Conservation (phyloP, 2,888 invertebrate genomes). For the Dicyrtoma fusca region DNA sequence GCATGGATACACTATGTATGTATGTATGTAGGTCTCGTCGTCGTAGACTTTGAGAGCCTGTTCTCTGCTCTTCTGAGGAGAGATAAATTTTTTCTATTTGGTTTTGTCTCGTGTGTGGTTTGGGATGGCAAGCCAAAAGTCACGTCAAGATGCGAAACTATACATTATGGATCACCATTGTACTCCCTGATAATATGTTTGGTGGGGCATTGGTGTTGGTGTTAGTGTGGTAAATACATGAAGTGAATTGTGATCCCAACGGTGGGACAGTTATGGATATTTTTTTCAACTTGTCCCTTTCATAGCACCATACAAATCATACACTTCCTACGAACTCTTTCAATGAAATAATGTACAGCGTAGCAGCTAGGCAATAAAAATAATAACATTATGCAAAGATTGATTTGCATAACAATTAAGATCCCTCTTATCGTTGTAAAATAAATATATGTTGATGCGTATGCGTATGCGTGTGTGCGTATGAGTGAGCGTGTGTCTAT, state of each 20-base stretch:
- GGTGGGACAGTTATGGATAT: conserved; percentile 18
- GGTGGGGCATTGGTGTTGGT: too few species aligned
- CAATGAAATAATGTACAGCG: conserved; percentile 6
- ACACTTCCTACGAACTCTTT: conserved; percentile 19
- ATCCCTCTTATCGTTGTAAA: conserved; percentile 12
- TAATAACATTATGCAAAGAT: conserved; percentile 31
- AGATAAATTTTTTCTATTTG: too few species aligned
- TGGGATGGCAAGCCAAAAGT: background rate
- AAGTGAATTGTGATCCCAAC: conserved; percentile 1
- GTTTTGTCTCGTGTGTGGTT: too few species aligned
- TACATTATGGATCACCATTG: too few species aligned
- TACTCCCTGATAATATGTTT: too few species aligned
- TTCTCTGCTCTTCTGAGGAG: too few species aligned
- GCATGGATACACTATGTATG: too few species aligned
- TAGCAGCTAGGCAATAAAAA: conserved; percentile 20
- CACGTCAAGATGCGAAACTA: background rate
- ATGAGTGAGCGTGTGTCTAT: too few species aligned
- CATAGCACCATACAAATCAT: conserved; percentile 15
- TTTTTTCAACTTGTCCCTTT: conserved; percentile 17
- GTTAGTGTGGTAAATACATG: background rate
- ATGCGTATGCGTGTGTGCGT: too few species aligned
- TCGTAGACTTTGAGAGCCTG: too few species aligned
- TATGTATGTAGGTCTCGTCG: too few species aligned
- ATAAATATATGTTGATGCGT: conserved; percentile 11
- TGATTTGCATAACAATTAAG: conserved; percentile 32